These are phyloP conservation scores for Branchellion lobata DNA, from an alignment of 2,888 invertebrate species.

Conservation along the genomic window DNA sequence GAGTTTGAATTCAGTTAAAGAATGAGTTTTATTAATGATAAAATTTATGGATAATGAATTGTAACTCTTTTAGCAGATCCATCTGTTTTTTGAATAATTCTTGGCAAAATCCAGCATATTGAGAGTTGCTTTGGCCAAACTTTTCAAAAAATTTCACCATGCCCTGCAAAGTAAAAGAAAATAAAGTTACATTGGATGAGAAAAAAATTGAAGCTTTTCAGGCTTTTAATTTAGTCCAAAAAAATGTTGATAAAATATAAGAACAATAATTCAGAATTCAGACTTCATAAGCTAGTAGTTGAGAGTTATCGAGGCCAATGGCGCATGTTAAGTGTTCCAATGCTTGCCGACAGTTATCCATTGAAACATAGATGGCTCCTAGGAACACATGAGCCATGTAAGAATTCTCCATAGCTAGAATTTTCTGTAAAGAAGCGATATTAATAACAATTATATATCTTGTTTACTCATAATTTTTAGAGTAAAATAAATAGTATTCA, in stretches of 20 bases:
- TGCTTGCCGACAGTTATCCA: background rate
- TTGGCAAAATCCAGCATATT: background rate
- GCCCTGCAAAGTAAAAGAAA: background rate
- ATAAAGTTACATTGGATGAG: background rate
- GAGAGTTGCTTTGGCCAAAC: background rate
- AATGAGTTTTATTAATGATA: background rate
- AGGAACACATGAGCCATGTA: slow-evolving; percentile 1
- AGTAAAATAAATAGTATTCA: background rate
- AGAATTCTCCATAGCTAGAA: background rate
- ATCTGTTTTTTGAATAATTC: background rate
- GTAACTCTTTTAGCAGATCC: background rate
- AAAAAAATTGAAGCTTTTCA: background rate
- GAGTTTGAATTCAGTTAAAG: background rate
- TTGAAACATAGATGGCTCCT: background rate
- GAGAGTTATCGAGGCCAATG: background rate
- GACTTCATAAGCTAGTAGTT: background rate
- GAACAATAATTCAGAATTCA: background rate
- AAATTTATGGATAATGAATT: background rate
- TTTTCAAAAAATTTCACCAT: background rate
- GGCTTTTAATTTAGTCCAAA: background rate
- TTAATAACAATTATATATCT: too few relatives aligned
- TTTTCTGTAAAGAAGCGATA: too few relatives aligned
- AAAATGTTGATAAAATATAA: background rate
- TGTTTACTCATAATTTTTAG: background rate
- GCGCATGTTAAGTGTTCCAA: background rate